Evolutionary conservation across 1,140 invertebrate genomes (phyloP).

Genomic region (Drosophila pachea): DNA sequence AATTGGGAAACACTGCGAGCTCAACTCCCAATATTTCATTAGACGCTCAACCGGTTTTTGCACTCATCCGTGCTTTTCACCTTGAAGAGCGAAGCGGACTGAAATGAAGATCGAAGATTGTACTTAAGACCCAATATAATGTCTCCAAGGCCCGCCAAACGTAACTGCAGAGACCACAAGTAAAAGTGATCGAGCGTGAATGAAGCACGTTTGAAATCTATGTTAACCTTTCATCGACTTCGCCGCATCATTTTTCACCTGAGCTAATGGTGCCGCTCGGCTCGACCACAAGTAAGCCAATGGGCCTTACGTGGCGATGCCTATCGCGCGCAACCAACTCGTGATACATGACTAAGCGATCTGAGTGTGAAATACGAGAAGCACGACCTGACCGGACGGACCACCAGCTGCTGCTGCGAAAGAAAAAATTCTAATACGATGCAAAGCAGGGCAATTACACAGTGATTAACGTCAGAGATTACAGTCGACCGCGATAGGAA

Average conservation of each 20-base stretch:
- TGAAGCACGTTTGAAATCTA: too few relatives aligned
- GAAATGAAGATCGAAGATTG: conserved; percentile 1
- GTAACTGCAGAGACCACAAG: background rate
- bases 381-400: background rate
- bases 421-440: conserved; percentile 21
- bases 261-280: too few relatives aligned
- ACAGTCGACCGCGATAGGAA: conserved; percentile 17
- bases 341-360: too few relatives aligned
- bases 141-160: background rate
- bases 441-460: conserved; percentile 25
- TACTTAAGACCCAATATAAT: background rate
- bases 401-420: conserved; percentile 3
- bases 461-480: conserved; percentile 12
- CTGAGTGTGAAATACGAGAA: too few relatives aligned
- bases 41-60: conserved; percentile 25
- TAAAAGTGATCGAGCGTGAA: too few relatives aligned
- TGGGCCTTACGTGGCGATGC: too few relatives aligned
- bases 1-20: background rate
- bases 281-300: too few relatives aligned
- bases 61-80: conserved; percentile 19
- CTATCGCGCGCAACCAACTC: too few relatives aligned
- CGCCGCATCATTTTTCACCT: too few relatives aligned
- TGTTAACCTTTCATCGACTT: too few relatives aligned
- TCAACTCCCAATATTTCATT: conserved; percentile 16
- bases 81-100: background rate